These are phyloP conservation scores for Drosophila sturtevanti DNA, from an alignment of 1,140 invertebrate species.

Conservation along the genomic window DNA sequence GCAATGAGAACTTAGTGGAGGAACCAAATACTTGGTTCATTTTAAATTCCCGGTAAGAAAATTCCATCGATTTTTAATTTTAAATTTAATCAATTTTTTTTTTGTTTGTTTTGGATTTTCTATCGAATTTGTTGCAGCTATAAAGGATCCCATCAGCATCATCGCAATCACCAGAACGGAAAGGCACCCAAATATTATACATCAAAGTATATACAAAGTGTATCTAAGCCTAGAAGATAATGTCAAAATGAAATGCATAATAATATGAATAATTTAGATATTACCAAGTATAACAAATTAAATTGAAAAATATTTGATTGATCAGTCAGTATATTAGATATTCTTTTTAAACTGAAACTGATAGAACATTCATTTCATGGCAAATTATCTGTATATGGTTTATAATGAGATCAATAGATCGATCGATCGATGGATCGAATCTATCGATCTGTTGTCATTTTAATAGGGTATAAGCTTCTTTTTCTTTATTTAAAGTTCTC, in stretches of 20 bases:
- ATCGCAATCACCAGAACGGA: slow-evolving; percentile 17
- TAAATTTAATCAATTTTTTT: not conserved
- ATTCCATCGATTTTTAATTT: not conserved
- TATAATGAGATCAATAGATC: not conserved
- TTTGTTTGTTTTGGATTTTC: not conserved
- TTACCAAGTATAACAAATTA: too few relatives aligned
- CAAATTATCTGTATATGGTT: not conserved
- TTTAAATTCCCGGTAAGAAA: slow-evolving; percentile 68
- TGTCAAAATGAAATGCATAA: not conserved
- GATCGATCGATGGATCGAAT: not conserved
- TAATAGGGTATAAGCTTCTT: not conserved
- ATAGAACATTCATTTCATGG: not conserved
- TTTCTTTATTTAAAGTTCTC: not conserved
- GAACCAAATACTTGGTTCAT: slow-evolving; percentile 71
- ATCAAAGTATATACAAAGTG: slow-evolving; percentile 55
- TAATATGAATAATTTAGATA: too few relatives aligned
- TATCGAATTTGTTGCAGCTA: slow-evolving; percentile 41
- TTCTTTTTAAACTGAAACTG: not conserved
- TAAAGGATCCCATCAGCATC: slow-evolving; percentile 53
- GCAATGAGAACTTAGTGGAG: not conserved
- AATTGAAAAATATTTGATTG: too few relatives aligned
- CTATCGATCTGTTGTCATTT: slow-evolving; percentile 1
- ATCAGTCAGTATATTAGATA: not conserved
- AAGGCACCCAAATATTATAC: slow-evolving; percentile 55
- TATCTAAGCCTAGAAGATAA: slow-evolving; percentile 17